phyloP scores from a whole-genome alignment of 2,888 invertebrate species.

The Euphydryas editha region DNA sequence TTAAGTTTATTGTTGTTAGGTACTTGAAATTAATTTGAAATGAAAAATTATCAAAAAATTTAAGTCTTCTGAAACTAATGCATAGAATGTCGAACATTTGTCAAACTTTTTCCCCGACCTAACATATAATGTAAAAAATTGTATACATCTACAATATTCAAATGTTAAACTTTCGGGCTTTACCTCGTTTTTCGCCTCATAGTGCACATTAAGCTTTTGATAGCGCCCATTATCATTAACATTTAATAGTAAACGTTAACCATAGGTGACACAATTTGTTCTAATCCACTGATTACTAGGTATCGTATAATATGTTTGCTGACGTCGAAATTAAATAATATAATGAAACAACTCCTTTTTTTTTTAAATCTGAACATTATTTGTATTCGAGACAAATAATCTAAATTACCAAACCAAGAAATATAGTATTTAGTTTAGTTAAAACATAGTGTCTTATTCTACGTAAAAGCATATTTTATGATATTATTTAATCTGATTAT shows the following conservation, averaged over 20 bases:
- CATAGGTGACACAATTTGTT: neutral
- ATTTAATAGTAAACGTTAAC: conserved; percentile 9
- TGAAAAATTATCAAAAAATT: no score
- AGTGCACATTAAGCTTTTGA: neutral
- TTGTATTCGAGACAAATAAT: no score
- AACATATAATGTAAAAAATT: neutral
- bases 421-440: no score
- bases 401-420: no score
- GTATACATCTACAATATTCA: neutral
- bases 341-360: no score
- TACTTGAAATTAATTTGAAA: no score
- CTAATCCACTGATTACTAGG: neutral
- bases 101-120: no score
- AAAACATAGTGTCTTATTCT: neutral
- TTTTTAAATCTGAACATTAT: no score
- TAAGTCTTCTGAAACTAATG: no score
- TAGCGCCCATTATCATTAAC: conserved; percentile 5
- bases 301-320: neutral
- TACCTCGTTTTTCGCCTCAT: neutral
- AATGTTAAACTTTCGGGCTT: neutral
- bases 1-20: no score
- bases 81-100: no score
- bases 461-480: neutral
- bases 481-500: conserved; percentile 15
- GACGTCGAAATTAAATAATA: no score